Base-by-base conservation (phyloP, 1,140 invertebrate genomes). In the Ruditapes philippinarum region DNA sequence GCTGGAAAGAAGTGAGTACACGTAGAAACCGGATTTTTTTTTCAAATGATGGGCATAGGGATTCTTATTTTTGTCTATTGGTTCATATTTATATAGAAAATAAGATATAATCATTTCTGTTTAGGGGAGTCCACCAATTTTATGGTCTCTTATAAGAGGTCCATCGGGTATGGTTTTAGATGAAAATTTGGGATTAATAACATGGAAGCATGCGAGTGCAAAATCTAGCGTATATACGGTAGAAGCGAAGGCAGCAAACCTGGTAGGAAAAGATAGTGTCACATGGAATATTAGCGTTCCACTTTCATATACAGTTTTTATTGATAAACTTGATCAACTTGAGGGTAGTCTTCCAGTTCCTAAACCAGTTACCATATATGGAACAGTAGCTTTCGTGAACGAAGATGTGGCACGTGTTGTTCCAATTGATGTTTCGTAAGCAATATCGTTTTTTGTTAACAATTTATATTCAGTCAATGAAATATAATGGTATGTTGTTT, bases 101-200 rank as follows among this genome's bases (percentile, higher is more conserved):
- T 49, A 49, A 49, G 45, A 11, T 49, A 11, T 49, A 49, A 49
- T 11, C 45, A 42, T 78, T 36, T 28, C 31, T 80, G 73, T 73
- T 51, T 51, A 92, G 91, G 91, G 91, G 28, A 88, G 81, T 70
- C 28, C 54, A 38, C 90, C 90, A 36, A 54, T 92, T 11, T 25
- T 38, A 45, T 92, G 91, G 91, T 38, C 31, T 42, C 42, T 92
- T 3, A n/a, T 49, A 36, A 40, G 31, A n/a, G 49, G 17, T 36
- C 88, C 88, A 74, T 25, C 14, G 40, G 90, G 90, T 4, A 90
- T 91, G 88, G 73, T 49, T 31, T n/a, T 92, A 33, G 74, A 88
- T 78, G 54, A 62, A 42, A 38, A 31, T 9, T 65, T 84, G 33
- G 90, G 81, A 3, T 25, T 40, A 14, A 28, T 92, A 25, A 62